Percentiles rank a stretch among this genome's conserved stretches.
Conservation (phyloP, 2,888 invertebrate species). For the Gonocerus acuteangulatus region DNA sequence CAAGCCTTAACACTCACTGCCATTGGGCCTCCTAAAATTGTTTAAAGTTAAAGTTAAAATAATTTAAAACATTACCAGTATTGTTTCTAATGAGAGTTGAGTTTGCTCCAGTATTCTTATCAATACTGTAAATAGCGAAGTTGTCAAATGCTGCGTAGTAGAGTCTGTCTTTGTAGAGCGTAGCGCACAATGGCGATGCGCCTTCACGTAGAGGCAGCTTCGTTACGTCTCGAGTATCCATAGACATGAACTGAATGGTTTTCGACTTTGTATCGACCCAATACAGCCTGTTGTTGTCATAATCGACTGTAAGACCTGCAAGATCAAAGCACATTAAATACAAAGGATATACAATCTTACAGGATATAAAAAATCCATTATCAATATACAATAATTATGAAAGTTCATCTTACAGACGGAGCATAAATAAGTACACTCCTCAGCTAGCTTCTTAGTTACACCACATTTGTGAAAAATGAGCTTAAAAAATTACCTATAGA, state of each 20-base stretch:
- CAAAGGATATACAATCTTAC: too few relatives aligned
- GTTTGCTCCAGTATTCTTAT: conserved; percentile 69
- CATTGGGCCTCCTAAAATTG: too few relatives aligned
- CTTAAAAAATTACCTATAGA: too few relatives aligned
- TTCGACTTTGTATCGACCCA: conserved; percentile 57
- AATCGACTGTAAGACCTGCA: conserved; percentile 57
- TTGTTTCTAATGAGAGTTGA: conserved; percentile 55
- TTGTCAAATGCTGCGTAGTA: conserved; percentile 49
- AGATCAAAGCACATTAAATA: too few relatives aligned
- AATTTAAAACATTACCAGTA: conserved; percentile 13
- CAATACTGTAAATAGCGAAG: conserved; percentile 51
- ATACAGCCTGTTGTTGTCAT: conserved; percentile 55
- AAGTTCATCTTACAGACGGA: too few relatives aligned
- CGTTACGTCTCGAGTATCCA: conserved; percentile 43
- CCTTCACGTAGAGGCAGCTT: conserved; percentile 37
- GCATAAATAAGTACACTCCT: too few relatives aligned
- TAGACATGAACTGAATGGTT: conserved; percentile 55
- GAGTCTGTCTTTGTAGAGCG: conserved; percentile 55
- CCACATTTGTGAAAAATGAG: too few relatives aligned
- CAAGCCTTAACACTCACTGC: too few relatives aligned
- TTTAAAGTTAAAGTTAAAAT: too few relatives aligned
- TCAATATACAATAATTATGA: too few relatives aligned
- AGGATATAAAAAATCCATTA: too few relatives aligned
- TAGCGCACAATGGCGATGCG: conserved; percentile 54
- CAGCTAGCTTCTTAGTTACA: too few relatives aligned